A percentile compares a stretch with the other conserved stretches of the same genome.
Evolutionary conservation across 2,113 vertebrate species (phyloP).

Genomic region (Tragelaphus scriptus): DNA sequence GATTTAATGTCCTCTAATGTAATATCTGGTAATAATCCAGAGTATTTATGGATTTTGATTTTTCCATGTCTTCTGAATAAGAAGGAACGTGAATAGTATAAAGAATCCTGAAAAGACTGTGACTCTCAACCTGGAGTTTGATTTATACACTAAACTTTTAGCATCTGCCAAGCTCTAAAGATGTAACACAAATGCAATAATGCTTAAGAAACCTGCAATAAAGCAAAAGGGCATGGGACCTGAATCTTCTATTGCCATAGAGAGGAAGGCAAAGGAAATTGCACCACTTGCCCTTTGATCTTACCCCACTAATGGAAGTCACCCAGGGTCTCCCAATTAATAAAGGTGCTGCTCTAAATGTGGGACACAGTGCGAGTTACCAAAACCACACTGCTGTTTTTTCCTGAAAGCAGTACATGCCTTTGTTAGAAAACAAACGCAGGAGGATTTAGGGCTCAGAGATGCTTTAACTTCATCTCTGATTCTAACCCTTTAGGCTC

Average conservation of each 20-base stretch:
- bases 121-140: neutral
- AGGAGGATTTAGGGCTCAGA: neutral
- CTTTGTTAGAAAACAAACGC: neutral
- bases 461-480: neutral
- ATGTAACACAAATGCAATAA: slow-evolving; percentile 54
- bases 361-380: neutral
- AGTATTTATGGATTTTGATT: neutral
- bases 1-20: neutral
- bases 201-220: slow-evolving; percentile 26
- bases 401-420: neutral
- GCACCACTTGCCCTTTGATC: slow-evolving; percentile 66
- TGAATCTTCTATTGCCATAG: neutral
- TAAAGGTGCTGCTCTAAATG: slow-evolving; percentile 48
- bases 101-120: neutral
- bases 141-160: neutral
- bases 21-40: neutral
- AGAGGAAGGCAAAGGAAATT: slow-evolving; percentile 60
- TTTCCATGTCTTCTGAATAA: neutral
- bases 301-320: slow-evolving; percentile 5
- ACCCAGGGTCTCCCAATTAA: slow-evolving; percentile 52
- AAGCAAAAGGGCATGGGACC: neutral
- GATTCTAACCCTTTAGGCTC: neutral
- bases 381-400: neutral
- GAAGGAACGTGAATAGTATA: neutral
- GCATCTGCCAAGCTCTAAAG: slow-evolving; percentile 55